Percentiles rank a stretch among this genome's conserved stretches.
phyloP scores from a whole-genome alignment of 2,888 invertebrate species.

The Eupeodes latifasciatus region DNA sequence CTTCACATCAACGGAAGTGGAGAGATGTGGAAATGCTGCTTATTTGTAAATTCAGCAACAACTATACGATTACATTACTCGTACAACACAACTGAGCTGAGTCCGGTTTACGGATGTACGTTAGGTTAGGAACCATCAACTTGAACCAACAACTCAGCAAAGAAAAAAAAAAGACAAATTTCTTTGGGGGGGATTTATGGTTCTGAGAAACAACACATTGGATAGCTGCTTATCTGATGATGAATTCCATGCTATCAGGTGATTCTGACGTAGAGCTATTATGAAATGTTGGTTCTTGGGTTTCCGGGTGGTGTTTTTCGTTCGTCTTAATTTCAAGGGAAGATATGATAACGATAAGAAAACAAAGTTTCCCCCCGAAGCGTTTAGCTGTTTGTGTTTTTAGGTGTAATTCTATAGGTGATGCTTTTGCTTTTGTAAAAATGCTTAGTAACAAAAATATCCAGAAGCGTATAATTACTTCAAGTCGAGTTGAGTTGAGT shows the following conservation, averaged over 20 bases:
- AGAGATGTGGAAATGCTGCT: slow-evolving; percentile 52
- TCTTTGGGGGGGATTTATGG: slow-evolving; percentile 34
- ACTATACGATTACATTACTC: neutral
- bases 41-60: slow-evolving; percentile 26
- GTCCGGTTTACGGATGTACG: neutral
- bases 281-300: neutral
- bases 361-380: neutral
- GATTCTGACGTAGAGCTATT: slow-evolving; percentile 38
- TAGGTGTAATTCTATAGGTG: neutral
- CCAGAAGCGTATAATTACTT: slow-evolving; percentile 20
- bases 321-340: neutral
- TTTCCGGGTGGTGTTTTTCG: neutral
- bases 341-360: neutral
- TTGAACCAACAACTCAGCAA: neutral
- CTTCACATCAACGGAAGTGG: slow-evolving; percentile 44
- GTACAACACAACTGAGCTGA: neutral
- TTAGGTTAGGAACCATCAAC: too few relatives aligned
- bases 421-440: neutral
- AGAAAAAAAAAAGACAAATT: slow-evolving; percentile 49
- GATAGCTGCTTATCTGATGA: slow-evolving; percentile 63
- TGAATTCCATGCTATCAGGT: slow-evolving; percentile 64
- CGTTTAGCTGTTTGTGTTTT: slow-evolving; percentile 14
- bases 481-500: slow-evolving; percentile 22
- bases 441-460: slow-evolving; percentile 12
- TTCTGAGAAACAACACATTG: slow-evolving; percentile 21